A percentile compares a stretch with the other conserved stretches of the same genome.
Conservation (phyloP, 2,888 invertebrate genomes). For the Cyrtodaria siliqua region DNA sequence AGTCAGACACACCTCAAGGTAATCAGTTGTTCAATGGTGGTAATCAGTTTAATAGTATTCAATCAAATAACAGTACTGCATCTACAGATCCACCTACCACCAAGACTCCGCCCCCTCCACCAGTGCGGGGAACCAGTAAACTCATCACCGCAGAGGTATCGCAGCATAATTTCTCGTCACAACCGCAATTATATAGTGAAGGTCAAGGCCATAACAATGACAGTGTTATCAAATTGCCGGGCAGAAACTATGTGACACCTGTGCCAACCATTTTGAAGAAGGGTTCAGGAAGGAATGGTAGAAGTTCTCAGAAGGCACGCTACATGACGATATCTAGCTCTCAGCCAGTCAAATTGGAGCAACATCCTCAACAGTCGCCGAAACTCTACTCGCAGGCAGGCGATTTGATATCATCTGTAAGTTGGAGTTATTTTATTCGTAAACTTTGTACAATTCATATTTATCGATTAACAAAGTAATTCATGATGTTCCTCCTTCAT, state of each 20-base stretch:
- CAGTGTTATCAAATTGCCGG: conserved; percentile 14
- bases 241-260: conserved; percentile 50
- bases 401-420: conserved; percentile 78
- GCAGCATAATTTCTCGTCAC: conserved; percentile 26
- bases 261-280: conserved; percentile 55
- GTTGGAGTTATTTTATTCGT: conserved; percentile 26
- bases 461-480: too few species aligned
- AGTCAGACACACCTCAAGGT: conserved; percentile 51
- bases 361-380: conserved; percentile 61
- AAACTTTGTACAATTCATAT: neutral
- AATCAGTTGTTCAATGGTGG: conserved; percentile 16
- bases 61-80: conserved; percentile 50
- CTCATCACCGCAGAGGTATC: conserved; percentile 37
- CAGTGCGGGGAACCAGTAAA: conserved; percentile 55
- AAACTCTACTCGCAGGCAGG: conserved; percentile 76
- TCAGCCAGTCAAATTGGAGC: conserved; percentile 82
- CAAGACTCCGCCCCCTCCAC: conserved; percentile 57
- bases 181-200: neutral
- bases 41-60: conserved; percentile 35
- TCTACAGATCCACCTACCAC: conserved; percentile 46
- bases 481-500: too few species aligned
- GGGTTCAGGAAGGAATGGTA: conserved; percentile 20
- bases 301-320: conserved; percentile 88
- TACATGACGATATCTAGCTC: conserved; percentile 92
- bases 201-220: neutral